Evolutionary conservation across 1,140 invertebrate genomes (phyloP), one percentile per base, ranked within the genome.

Genomic region (Plodia interpunctella): DNA sequence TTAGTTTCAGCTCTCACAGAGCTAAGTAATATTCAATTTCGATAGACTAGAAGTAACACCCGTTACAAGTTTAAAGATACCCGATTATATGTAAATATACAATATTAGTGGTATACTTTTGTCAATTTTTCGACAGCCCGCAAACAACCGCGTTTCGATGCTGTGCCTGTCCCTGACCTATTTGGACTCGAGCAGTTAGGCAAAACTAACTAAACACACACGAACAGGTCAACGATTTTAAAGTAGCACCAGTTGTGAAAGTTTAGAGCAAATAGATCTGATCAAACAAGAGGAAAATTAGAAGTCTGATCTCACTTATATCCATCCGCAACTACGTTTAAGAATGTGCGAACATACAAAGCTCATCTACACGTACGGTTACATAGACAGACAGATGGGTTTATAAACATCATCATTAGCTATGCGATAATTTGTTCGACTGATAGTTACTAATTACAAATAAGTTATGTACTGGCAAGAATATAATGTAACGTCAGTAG

Each of bases 241-340:
- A 78, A 79, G 72, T 80, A 78, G 76, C 80, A 68, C 71, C 71
- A 69, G 57, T 60, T 60, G 78, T 79, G 80, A 83, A 83, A 80
- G 79, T 76, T 62, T 62, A 72, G 67, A 74, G 65, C 72, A 80
- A 80, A 83, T 78, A 83, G 70, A 69, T 75, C 63, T 78, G 65
- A 72, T 70, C 75, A 80, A 80, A 76, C 68, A 80, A 72, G 72
- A 64, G 52, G 66, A 74, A 80, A 78, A 74, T 70, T 70, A 67
- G 66, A 70, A 73, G 68, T 61, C 55, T 59, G 63, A 67, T 62
- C 65, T 67, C 57, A 35, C 59, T 44, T 25, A 57, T 55, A n/a
- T n/a, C 50, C 54, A 52, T 60, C 55, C 49, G 58, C 62, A 61
- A 56, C 65, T 61, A n/a, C 38, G 15, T 35, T 44, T 44, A 44